Evolutionary conservation across 2,888 invertebrate genomes (phyloP).

Genomic region (Agonopterix heracliana): DNA sequence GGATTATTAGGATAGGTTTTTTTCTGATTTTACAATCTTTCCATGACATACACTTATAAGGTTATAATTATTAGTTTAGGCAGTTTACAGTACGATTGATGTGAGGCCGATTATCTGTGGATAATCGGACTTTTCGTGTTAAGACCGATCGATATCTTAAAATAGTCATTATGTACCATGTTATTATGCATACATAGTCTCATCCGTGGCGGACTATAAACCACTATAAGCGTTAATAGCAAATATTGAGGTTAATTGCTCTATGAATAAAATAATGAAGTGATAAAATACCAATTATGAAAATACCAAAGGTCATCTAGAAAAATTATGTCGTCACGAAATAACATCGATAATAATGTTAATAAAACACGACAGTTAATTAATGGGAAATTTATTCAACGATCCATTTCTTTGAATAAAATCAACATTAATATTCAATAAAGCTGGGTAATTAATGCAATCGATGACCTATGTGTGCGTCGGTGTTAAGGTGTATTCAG

Average conservation of each 20-base stretch:
- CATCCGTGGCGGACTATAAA: too few species aligned
- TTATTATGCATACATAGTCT: too few species aligned
- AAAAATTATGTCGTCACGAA: constrained; percentile 22
- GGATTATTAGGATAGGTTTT: too few species aligned
- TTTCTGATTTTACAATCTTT: too few species aligned
- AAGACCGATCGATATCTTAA: too few species aligned
- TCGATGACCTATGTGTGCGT: constrained; percentile 30
- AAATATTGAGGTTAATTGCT: constrained; percentile 6
- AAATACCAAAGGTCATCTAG: constrained; percentile 18
- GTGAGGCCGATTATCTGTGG: too few species aligned
- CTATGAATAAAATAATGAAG: constrained; percentile 18
- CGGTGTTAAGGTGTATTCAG: neutral
- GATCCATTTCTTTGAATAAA: constrained; percentile 45
- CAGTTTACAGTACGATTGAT: too few species aligned
- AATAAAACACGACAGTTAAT: constrained; percentile 28
- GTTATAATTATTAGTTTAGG: too few species aligned
- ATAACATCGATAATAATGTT: constrained; percentile 23
- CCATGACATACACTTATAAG: too few species aligned
- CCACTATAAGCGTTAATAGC: neutral
- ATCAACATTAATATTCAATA: constrained; percentile 52
- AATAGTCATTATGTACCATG: too few species aligned
- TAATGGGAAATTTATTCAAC: constrained; percentile 37
- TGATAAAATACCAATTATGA: constrained; percentile 14
- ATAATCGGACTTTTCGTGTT: too few species aligned
- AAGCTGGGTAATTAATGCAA: constrained; percentile 44